These are phyloP conservation scores for Cryptoprocta ferox DNA, from an alignment of 2,797 vertebrate species.

Conservation along the genomic window DNA sequence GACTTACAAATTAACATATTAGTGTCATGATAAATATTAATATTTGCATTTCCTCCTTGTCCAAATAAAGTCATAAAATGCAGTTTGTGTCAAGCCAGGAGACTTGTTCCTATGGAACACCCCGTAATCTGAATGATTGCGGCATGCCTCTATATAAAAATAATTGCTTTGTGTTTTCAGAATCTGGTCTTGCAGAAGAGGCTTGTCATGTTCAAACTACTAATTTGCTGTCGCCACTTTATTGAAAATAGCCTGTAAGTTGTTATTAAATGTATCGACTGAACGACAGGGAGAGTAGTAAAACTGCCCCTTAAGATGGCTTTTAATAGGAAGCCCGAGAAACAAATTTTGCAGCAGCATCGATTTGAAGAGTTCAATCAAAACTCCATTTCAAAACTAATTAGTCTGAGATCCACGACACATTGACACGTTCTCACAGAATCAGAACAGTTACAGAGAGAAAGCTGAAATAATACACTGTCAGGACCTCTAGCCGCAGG, in stretches of 20 bases:
- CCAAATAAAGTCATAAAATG: conserved; percentile 87
- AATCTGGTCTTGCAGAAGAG: conserved; percentile 90
- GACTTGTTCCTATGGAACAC: conserved; percentile 84
- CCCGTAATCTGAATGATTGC: conserved; percentile 87
- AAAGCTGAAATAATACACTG: conserved; percentile 87
- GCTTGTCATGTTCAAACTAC: conserved; percentile 93
- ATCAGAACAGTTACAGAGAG: conserved; percentile 88
- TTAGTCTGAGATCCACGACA: conserved; percentile 98
- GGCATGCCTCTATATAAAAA: conserved; percentile 88
- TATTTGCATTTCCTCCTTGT: conserved; percentile 86
- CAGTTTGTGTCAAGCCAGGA: conserved; percentile 85
- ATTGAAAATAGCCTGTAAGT: conserved; percentile 94
- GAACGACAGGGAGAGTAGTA: conserved; percentile 93
- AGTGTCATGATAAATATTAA: conserved; percentile 86
- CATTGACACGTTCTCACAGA: conserved; percentile 94
- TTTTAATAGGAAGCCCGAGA: conserved; percentile 95
- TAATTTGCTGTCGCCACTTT: conserved; percentile 93
- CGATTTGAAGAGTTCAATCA: conserved; percentile 99
- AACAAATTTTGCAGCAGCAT: conserved; percentile 99
- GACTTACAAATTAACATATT: conserved; percentile 85
- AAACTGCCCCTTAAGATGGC: conserved; percentile 94
- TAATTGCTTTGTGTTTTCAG: conserved; percentile 92
- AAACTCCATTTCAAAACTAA: conserved; percentile 99
- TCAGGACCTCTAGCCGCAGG: conserved; percentile 84
- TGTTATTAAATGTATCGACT: conserved; percentile 96